phyloP scores from a whole-genome alignment of 2,888 invertebrate genomes.

The Nesidiocoris tenuis region DNA sequence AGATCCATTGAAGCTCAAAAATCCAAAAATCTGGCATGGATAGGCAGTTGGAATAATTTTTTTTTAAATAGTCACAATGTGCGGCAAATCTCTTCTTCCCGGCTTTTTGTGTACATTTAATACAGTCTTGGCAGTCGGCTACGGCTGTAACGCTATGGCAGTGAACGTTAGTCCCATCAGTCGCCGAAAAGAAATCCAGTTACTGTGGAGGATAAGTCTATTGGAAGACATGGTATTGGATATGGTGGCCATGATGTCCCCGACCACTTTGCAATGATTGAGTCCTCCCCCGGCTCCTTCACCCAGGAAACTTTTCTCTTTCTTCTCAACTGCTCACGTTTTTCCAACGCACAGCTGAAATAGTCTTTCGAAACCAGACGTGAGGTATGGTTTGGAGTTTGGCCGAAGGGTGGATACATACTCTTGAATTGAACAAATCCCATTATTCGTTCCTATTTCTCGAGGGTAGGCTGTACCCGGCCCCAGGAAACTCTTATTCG shows the following conservation, averaged over 20 bases:
- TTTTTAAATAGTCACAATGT: too few relatives aligned
- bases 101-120: background rate
- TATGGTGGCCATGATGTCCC: background rate
- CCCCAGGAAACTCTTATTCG: background rate
- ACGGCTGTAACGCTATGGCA: background rate
- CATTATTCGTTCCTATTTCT: conserved; percentile 31
- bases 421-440: conserved; percentile 17
- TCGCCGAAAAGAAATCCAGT: background rate
- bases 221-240: background rate
- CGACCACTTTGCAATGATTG: background rate
- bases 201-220: background rate
- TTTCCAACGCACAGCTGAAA: background rate
- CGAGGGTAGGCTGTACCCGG: background rate
- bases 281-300: background rate
- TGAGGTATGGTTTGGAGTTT: background rate
- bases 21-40: too few relatives aligned
- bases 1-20: too few relatives aligned
- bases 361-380: background rate
- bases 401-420: background rate
- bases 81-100: too few relatives aligned
- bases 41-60: too few relatives aligned
- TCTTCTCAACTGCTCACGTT: background rate
- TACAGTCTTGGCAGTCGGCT: background rate
- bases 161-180: background rate
- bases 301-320: background rate